Conservation (phyloP, 2,797 vertebrate species). For the Rhynchotus rufescens region DNA sequence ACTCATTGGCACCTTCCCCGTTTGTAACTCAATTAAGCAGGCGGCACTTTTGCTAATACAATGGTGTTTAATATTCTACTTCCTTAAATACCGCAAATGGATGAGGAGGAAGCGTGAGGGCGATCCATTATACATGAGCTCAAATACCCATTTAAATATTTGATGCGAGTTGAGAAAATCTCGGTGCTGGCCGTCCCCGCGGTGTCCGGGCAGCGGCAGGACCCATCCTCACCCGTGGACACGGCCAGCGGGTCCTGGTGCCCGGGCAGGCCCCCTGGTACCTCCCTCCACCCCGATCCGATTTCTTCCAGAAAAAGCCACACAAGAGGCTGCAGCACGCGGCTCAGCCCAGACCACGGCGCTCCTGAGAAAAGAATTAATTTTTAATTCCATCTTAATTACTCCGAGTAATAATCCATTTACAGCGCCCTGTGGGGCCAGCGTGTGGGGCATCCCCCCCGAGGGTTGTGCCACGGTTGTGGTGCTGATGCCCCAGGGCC, state of each 20-base stretch:
- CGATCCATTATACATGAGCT: constrained; percentile 68
- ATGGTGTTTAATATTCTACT: constrained; percentile 68
- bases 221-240: neutral
- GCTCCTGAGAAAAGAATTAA: constrained; percentile 79
- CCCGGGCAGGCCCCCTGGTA: rapidly evolving
- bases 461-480: neutral
- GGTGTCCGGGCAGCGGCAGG: rapidly evolving
- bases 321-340: constrained; percentile 60
- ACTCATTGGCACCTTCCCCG: constrained; percentile 35
- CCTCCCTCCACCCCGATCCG: neutral
- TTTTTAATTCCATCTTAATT: constrained; percentile 86
- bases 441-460: neutral
- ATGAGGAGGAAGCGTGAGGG: neutral
- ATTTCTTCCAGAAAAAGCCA: constrained; percentile 55
- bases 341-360: constrained; percentile 70
- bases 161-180: constrained; percentile 55
- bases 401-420: constrained; percentile 80
- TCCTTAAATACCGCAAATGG: constrained; percentile 68
- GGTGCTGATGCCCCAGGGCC: neutral
- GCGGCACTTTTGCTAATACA: constrained; percentile 53
- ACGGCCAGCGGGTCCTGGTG: rapidly evolving
- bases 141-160: constrained; percentile 65
- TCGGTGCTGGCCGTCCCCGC: neutral
- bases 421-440: constrained; percentile 40
- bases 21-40: constrained; percentile 63